A percentile compares a stretch with the other conserved stretches of the same genome.
Evolutionary conservation across 2,888 invertebrate species (phyloP).

Genomic region (Lasius fuliginosus): DNA sequence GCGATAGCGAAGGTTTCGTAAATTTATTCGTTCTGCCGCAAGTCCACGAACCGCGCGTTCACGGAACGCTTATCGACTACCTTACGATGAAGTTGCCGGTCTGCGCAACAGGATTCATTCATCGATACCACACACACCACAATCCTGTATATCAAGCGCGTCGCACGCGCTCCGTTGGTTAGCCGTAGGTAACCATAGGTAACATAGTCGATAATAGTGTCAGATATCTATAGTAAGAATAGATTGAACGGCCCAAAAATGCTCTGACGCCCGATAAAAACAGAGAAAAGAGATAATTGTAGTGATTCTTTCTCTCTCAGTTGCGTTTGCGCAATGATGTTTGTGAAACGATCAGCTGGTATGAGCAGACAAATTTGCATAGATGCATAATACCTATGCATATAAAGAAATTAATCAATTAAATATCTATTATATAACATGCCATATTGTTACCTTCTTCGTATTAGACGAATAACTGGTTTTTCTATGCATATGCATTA

Average conservation of each 20-base stretch:
- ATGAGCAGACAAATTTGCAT: too few species aligned
- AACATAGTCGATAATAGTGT: neutral
- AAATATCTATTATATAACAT: too few species aligned
- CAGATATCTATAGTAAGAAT: neutral
- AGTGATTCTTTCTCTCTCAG: neutral
- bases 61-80: constrained; percentile 67
- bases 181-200: neutral
- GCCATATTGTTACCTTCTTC: too few species aligned
- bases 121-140: constrained; percentile 70
- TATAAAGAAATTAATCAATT: too few species aligned
- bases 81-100: constrained; percentile 69
- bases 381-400: too few species aligned
- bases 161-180: constrained; percentile 2
- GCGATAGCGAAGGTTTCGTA: neutral
- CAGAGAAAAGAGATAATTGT: neutral
- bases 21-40: neutral
- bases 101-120: constrained; percentile 78
- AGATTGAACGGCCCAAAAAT: neutral
- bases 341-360: neutral
- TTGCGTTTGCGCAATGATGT: too few species aligned
- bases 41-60: neutral
- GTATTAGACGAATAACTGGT: too few species aligned
- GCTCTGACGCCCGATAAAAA: neutral
- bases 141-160: constrained; percentile 66
- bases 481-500: too few species aligned